Conservation (phyloP, 2,888 invertebrate species). For the Argyresthia albistria region DNA sequence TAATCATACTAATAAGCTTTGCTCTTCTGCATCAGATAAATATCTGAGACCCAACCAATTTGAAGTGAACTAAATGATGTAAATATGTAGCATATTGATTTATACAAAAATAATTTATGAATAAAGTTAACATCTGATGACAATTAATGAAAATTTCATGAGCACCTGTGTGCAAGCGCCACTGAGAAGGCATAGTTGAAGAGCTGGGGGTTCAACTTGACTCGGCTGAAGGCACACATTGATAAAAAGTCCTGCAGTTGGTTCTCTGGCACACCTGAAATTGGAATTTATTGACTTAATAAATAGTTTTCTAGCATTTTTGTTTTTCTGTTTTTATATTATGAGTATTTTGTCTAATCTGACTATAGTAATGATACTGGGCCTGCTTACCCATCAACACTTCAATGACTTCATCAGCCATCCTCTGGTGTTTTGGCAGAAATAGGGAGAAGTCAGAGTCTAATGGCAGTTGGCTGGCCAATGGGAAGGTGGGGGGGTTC, state of each 20-base stretch:
- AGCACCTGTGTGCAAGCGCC: constrained; percentile 78
- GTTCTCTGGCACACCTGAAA: constrained; percentile 44
- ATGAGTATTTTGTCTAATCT: neutral
- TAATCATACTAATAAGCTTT: too few species aligned
- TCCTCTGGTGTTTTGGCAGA: constrained; percentile 77
- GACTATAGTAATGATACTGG: too few species aligned
- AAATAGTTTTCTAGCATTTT: neutral
- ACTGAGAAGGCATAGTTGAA: constrained; percentile 87
- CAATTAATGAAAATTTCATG: neutral
- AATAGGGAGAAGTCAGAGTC: constrained; percentile 83
- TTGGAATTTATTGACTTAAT: neutral
- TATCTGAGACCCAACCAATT: too few species aligned
- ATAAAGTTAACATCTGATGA: neutral
- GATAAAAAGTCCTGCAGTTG: constrained; percentile 77
- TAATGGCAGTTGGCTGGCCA: constrained; percentile 69
- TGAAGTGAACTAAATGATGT: neutral
- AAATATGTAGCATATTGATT: constrained; percentile 9
- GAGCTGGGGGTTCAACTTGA: constrained; percentile 83
- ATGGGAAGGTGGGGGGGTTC: constrained; percentile 68
- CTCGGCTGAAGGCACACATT: constrained; percentile 78
- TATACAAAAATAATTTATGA: neutral
- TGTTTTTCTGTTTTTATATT: neutral
- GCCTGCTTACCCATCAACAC: constrained; percentile 74
- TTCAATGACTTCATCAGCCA: constrained; percentile 80
- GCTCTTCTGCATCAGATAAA: too few species aligned